phyloP scores from a whole-genome alignment of 2,797 vertebrate genomes.

The Rhinophrynus dorsalis region DNA sequence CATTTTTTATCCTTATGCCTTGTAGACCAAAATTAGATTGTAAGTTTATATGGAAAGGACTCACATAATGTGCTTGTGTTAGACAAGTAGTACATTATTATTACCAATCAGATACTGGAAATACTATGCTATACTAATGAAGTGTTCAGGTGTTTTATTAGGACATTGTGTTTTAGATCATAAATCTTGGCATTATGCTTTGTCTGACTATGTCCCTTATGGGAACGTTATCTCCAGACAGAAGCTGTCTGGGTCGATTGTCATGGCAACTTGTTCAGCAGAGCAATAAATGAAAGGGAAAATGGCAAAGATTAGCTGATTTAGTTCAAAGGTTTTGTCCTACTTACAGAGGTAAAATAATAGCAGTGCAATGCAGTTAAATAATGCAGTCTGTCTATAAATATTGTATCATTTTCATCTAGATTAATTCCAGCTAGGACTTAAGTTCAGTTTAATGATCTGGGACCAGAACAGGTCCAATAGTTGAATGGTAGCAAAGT shows the following conservation, averaged over 20 bases:
- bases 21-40: too few relatives aligned
- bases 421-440: too few relatives aligned
- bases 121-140: neutral
- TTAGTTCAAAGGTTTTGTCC: neutral
- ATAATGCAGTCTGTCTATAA: too few relatives aligned
- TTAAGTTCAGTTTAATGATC: too few relatives aligned
- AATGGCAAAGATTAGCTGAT: neutral
- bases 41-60: too few relatives aligned
- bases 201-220: conserved; percentile 10
- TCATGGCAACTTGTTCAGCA: conserved; percentile 17
- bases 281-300: conserved; percentile 7
- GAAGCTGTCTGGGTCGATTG: neutral
- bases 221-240: conserved; percentile 27
- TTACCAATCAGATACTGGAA: too few relatives aligned
- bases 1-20: too few relatives aligned
- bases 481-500: too few relatives aligned
- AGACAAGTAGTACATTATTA: too few relatives aligned
- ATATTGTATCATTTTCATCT: too few relatives aligned
- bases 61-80: too few relatives aligned
- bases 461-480: too few relatives aligned
- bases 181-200: neutral
- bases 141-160: conserved; percentile 7
- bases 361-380: neutral
- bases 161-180: neutral
- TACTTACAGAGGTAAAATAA: neutral